Percentiles rank a stretch among this genome's conserved stretches.
Conservation (phyloP, 1,140 invertebrate species). For the Apis mellifera region DNA sequence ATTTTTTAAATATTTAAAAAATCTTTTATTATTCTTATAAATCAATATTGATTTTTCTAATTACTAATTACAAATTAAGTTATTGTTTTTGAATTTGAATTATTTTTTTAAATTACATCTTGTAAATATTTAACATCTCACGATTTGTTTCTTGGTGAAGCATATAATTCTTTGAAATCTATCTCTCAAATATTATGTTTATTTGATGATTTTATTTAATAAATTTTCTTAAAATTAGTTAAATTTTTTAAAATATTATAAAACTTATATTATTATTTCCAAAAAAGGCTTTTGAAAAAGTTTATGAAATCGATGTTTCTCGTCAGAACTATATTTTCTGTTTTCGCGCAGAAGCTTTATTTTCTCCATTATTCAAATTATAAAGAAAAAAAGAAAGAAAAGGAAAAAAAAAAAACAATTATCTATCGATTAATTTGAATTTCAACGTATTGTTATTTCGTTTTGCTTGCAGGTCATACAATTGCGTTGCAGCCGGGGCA, state of each 20-base stretch:
- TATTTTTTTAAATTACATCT: background rate
- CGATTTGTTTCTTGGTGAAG: background rate
- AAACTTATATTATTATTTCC: background rate
- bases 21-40: background rate
- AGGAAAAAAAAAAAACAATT: background rate
- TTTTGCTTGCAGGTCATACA: constrained; percentile 38
- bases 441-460: background rate
- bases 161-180: background rate
- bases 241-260: background rate
- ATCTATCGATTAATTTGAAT: background rate
- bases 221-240: background rate
- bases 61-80: background rate
- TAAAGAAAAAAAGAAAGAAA: background rate
- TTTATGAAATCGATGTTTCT: constrained; percentile 23
- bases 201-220: background rate
- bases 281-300: background rate
- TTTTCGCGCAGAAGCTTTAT: constrained; percentile 10
- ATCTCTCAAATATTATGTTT: background rate
- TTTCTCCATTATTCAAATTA: background rate
- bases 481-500: constrained; percentile 51
- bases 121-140: background rate
- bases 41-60: too few relatives aligned
- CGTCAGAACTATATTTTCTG: background rate
- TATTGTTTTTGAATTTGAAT: background rate
- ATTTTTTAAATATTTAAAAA: background rate